Evolutionary conservation across 2,888 invertebrate species (phyloP).

Genomic region (Drosophila mettleri): DNA sequence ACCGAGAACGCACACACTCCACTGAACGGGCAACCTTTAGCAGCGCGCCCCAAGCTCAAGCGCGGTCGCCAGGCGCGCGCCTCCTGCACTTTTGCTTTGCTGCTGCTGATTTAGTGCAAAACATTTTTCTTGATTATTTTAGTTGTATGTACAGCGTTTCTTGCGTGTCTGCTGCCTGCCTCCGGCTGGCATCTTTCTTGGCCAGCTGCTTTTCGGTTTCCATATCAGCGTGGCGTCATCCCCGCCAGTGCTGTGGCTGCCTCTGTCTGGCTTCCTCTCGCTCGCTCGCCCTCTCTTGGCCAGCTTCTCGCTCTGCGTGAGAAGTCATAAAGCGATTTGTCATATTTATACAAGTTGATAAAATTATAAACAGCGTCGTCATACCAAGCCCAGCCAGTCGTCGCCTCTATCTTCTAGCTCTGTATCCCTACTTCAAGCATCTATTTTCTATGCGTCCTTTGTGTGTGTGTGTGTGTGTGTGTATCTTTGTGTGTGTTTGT

Average conservation of each 20-base stretch:
- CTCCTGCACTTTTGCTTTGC: not conserved
- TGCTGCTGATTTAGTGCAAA: constrained; percentile 73
- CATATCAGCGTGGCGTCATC: constrained; percentile 44
- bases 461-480: constrained; percentile 20
- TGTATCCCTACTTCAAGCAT: constrained; percentile 27
- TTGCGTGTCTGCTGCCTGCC: constrained; percentile 53
- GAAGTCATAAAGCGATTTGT: constrained; percentile 82
- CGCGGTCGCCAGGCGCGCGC: too few relatives aligned
- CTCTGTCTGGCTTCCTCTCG: not conserved
- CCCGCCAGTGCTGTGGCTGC: constrained; percentile 9
- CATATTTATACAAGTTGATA: constrained; percentile 82
- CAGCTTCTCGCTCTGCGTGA: constrained; percentile 52
- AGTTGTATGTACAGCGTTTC: constrained; percentile 45
- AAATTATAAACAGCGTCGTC: constrained; percentile 77
- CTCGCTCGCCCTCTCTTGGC: not conserved
- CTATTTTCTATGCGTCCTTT: constrained; percentile 3
- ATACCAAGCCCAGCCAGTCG: constrained; percentile 21
- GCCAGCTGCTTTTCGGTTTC: constrained; percentile 39
- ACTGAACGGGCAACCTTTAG: constrained; percentile 57
- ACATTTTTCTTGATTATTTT: constrained; percentile 80
- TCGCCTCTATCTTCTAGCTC: constrained; percentile 9
- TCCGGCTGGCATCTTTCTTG: constrained; percentile 42
- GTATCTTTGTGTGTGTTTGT: constrained; percentile 26
- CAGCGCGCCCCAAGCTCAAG: not conserved
- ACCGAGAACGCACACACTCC: constrained; percentile 38